Conservation (phyloP, 2,797 vertebrate genomes). For the Eupleurogrammus muticus region DNA sequence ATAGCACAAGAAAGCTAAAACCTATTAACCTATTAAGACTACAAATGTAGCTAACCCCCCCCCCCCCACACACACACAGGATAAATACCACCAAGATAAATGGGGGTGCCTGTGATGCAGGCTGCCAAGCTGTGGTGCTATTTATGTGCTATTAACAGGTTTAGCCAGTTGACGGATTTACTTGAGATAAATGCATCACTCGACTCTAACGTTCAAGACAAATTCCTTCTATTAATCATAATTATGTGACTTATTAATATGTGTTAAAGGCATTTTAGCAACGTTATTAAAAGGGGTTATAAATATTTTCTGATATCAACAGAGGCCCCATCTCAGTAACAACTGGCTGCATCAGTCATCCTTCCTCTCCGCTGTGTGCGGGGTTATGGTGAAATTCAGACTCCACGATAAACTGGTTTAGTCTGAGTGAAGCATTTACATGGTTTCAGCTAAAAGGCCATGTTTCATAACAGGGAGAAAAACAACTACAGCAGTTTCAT, state of each 20-base stretch:
- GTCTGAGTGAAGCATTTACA: background rate
- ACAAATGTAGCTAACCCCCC: background rate
- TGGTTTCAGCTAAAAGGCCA: background rate
- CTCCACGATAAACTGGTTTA: background rate
- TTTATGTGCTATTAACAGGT: constrained; percentile 35
- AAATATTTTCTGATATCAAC: constrained; percentile 13
- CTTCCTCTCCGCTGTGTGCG: background rate
- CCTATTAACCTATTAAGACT: background rate
- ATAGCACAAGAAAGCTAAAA: constrained; percentile 7
- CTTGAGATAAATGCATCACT: constrained; percentile 20
- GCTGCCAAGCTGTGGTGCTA: constrained; percentile 29
- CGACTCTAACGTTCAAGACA: constrained; percentile 4
- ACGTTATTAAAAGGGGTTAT: constrained; percentile 3
- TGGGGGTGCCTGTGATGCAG: constrained; percentile 4
- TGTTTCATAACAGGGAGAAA: background rate
- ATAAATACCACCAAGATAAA: constrained; percentile 37
- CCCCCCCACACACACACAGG: constrained; percentile 1
- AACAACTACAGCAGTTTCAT: background rate
- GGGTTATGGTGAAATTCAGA: background rate
- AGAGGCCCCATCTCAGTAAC: constrained; percentile 13
- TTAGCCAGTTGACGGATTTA: constrained; percentile 22
- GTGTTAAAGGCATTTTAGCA: background rate
- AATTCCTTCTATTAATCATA: constrained; percentile 23
- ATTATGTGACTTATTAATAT: constrained; percentile 15
- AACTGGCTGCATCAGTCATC: background rate